A percentile compares a stretch with the other conserved stretches of the same genome.
phyloP scores from a whole-genome alignment of 2,797 vertebrate species.

The Delichon dasypus region DNA sequence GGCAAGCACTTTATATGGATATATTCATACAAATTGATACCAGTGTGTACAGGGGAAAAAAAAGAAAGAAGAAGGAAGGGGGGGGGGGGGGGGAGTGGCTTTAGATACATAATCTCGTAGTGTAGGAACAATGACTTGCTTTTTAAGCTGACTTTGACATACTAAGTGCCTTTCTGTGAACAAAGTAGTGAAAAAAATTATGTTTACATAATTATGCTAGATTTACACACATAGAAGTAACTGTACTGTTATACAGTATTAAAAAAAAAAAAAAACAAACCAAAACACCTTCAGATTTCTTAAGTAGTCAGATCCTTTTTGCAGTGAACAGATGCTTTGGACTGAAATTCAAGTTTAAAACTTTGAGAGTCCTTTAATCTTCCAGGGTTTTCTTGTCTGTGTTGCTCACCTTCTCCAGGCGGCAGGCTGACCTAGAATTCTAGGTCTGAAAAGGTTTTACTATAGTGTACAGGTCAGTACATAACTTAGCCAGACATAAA shows the following conservation, averaged over 20 bases:
- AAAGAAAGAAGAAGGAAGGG: background rate
- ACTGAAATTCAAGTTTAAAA: slow-evolving; percentile 36
- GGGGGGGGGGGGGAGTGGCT: too few relatives aligned
- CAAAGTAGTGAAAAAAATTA: background rate
- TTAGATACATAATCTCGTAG: background rate
- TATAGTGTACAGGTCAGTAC: background rate
- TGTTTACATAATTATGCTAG: slow-evolving; percentile 10
- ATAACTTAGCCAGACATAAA: background rate
- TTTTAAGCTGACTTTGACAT: background rate
- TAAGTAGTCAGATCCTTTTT: slow-evolving; percentile 1
- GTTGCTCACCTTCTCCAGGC: background rate
- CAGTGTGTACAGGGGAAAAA: background rate
- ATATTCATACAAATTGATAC: background rate
- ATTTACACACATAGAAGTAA: background rate
- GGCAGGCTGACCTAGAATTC: slow-evolving; percentile 1
- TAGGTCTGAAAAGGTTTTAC: background rate
- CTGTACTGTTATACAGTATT: background rate
- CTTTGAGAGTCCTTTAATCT: slow-evolving; percentile 4
- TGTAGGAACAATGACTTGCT: background rate
- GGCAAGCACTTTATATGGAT: background rate
- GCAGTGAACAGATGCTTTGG: background rate
- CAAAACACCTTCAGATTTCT: background rate
- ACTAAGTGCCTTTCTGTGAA: background rate
- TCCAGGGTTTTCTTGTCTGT: background rate
- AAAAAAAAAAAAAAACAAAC: background rate